Base-by-base conservation (phyloP, 1,140 invertebrate species). In the Anastatus disparis region DNA sequence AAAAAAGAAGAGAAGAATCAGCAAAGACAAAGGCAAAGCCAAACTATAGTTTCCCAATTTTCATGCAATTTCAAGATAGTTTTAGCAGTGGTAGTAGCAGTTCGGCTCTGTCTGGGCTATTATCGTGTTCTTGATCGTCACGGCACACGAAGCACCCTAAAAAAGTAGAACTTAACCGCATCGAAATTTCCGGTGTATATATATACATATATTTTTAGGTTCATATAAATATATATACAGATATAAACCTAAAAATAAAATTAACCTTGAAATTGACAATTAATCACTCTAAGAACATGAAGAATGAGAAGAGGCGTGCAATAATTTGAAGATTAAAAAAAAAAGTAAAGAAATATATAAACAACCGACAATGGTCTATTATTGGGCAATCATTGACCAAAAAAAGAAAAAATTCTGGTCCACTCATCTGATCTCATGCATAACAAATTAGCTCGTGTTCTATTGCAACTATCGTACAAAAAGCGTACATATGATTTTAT, bases 91-190 rank as follows among this genome's bases (percentile, higher is more conserved):
- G n/a, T n/a, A n/a, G n/a, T n/a, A n/a, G n/a, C n/a, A n/a, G n/a
- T n/a, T n/a, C n/a, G n/a, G n/a, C n/a, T n/a, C n/a, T n/a, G n/a
- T 15, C 27, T 35, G 20, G 20, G 22, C 20, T 2, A 44, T 27
- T 66, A 77, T 77, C 73, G 70, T 53, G 73, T 59, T 75, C 65
- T 72, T 70, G 71, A 75, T 75, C 70, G 73, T 74, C 70, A 75
- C 62, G 71, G 53, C 71, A 48, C 38, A 66, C 3, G 44, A 52
- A 65, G 29, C 26, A 9, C 20, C 55, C 50, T 31, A 27, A 69
- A 53, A 69, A 61, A 53, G 12, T 17, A 31, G 40, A n/a, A 40
- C 35, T 9, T 10, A 42, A n/a, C 26, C 10, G 27, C 42, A 24
- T n/a, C 22, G 48, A 69, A 69, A 62, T 61, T 69, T 69, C 67